Evolutionary conservation across 30 jellyfish, hydroid and myxozoan species (phyloP), one percentile per base, ranked within the genome.

Genomic region (Phacellophora camtschatica): DNA sequence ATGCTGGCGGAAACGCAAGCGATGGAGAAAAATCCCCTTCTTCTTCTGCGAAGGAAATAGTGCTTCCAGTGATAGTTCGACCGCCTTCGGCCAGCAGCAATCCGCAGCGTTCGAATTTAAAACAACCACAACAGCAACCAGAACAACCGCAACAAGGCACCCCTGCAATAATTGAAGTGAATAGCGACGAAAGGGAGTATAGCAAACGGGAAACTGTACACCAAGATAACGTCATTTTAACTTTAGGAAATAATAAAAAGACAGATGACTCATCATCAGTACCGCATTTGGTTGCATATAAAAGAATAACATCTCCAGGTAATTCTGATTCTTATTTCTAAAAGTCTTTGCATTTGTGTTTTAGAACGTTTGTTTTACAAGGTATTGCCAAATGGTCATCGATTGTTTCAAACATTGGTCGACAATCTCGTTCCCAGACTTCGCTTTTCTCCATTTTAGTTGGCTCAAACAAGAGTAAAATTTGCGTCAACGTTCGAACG

Each of bases 261-360:
- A 49, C 49, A 49, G 75, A 65, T 9, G 69, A 46, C 5, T 30
- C 33, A 5, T 5, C 34, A 16, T 5, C 35, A 29, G 90, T 37
- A 56, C 90, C 90, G 28, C 77, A 64, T 50, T 82, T 78, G 18
- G 82, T 78, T 5, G 43, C 90, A 6, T 78, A 78, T 42, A 43
- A 49, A 18, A 78, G 63, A 39, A 48, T 78, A 7, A 50, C 74
- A 19, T 32, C 79, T 25, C 90, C 81, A 4, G 53, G n/a, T n/a
- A n/a, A n/a, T n/a, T n/a, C n/a, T n/a, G n/a, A n/a, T n/a, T n/a
- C n/a, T n/a, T n/a, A n/a, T n/a, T n/a, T n/a, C n/a, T n/a, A n/a
- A n/a, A n/a, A n/a, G n/a, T n/a, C n/a, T n/a, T n/a, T n/a, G n/a
- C n/a, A n/a, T n/a, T n/a, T n/a, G n/a, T n/a, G n/a, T n/a, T n/a